Evolutionary conservation across 1,140 invertebrate genomes (phyloP).

Genomic region (Colletes latitarsis): DNA sequence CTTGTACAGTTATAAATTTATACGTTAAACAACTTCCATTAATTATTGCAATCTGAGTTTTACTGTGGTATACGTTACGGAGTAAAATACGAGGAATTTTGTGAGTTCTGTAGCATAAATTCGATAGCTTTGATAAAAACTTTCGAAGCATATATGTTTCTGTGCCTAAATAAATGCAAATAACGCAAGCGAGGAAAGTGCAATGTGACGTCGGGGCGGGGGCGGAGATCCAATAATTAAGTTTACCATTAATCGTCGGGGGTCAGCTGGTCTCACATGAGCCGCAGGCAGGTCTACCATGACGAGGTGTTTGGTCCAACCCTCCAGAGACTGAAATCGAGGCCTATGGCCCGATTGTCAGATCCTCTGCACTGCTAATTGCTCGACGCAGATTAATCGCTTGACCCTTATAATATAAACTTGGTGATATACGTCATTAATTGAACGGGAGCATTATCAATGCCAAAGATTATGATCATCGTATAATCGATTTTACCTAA

Average conservation of each 20-base stretch:
- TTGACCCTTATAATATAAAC: slow-evolving; percentile 6
- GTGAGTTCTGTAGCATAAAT: no score
- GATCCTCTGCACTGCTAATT: slow-evolving; percentile 39
- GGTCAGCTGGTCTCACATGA: slow-evolving; percentile 71
- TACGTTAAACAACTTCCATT: no score
- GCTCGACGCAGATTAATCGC: slow-evolving; percentile 9
- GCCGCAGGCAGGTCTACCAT: slow-evolving; percentile 40
- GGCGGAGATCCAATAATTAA: slow-evolving; percentile 70
- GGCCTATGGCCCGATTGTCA: slow-evolving; percentile 13
- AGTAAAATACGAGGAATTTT: neutral
- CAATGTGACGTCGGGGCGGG: neutral
- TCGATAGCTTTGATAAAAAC: no score
- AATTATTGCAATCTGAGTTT: no score
- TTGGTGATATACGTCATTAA: neutral
- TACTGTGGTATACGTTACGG: no score
- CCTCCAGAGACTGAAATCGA: slow-evolving; percentile 40
- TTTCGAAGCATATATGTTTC: neutral
- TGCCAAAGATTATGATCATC: neutral
- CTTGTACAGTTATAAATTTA: no score
- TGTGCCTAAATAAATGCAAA: slow-evolving; percentile 12
- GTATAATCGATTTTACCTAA: neutral
- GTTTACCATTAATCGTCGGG: slow-evolving; percentile 76
- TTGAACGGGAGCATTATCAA: neutral
- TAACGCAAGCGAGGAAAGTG: neutral
- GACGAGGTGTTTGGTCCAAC: slow-evolving; percentile 42